Conservation (phyloP, 1,140 invertebrate genomes). For the Hylyphantes graminicola region DNA sequence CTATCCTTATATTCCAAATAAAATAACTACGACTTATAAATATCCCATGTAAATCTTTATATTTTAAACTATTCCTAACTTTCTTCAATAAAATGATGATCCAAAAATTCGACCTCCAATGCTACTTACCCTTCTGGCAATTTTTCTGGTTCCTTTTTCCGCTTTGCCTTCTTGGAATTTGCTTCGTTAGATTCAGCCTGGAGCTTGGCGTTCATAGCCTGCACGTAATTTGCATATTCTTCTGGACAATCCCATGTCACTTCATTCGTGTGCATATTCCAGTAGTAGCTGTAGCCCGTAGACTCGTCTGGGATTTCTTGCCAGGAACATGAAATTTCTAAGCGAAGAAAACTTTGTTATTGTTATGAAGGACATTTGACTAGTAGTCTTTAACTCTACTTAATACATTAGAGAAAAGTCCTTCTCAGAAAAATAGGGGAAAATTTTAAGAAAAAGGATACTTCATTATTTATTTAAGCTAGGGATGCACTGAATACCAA, state of each 20-base stretch:
- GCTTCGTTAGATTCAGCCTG: neutral
- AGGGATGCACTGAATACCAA: too few relatives aligned
- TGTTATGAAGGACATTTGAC: too few relatives aligned
- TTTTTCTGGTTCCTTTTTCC: neutral
- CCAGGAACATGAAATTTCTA: conserved; percentile 68
- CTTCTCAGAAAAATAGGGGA: too few relatives aligned
- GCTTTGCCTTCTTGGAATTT: neutral
- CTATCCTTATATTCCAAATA: too few relatives aligned
- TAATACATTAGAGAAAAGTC: too few relatives aligned
- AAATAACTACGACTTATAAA: too few relatives aligned
- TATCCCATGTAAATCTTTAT: too few relatives aligned
- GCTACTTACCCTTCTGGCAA: conserved; percentile 13
- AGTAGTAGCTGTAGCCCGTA: conserved; percentile 79
- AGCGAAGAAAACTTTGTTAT: neutral
- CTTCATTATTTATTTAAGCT: too few relatives aligned
- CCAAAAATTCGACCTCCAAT: neutral
- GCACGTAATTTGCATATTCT: conserved; percentile 66
- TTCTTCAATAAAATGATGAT: too few relatives aligned
- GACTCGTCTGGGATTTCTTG: conserved; percentile 78
- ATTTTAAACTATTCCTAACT: too few relatives aligned
- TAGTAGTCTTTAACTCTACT: too few relatives aligned
- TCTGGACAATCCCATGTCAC: conserved; percentile 79
- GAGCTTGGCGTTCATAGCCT: neutral
- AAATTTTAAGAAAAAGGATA: too few relatives aligned
- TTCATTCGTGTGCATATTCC: conserved; percentile 78